Evolutionary conservation across 1,140 invertebrate genomes (phyloP).

Genomic region (Drosophila mauritiana): DNA sequence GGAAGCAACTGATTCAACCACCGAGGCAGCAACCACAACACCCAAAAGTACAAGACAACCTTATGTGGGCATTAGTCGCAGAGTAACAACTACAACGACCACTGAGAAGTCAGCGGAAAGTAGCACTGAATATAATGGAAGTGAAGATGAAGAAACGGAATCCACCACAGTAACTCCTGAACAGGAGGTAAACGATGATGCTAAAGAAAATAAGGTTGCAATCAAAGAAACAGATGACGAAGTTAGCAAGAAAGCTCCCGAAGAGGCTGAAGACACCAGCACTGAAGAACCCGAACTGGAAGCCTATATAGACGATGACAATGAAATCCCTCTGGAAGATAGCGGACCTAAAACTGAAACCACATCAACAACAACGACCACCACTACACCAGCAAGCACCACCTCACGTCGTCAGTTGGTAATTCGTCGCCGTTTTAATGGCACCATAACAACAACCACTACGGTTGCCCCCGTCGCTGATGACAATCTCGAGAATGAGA

Average conservation of each 20-base stretch:
- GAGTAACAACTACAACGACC: constrained; percentile 14
- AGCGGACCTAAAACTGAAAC: not conserved
- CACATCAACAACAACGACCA: not conserved
- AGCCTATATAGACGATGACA: constrained; percentile 31
- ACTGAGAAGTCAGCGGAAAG: constrained; percentile 13
- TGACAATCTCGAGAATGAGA: constrained; percentile 26
- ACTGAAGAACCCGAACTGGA: constrained; percentile 27
- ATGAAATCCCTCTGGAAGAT: constrained; percentile 26
- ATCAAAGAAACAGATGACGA: no score
- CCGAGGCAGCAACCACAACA: not conserved
- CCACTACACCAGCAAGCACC: not conserved
- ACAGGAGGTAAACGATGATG: not conserved
- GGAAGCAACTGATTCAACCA: constrained; percentile 4
- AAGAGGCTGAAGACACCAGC: constrained; percentile 1
- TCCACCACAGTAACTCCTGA: constrained; percentile 2
- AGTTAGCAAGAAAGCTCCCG: not conserved
- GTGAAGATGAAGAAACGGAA: not conserved
- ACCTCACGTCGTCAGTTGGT: constrained; percentile 32
- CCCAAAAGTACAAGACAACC: constrained; percentile 18
- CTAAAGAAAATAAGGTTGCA: not conserved
- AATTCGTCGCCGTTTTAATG: constrained; percentile 44
- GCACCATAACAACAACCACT: constrained; percentile 16
- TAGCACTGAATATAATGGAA: not conserved
- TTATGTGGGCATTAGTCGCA: constrained; percentile 24
- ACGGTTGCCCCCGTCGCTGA: not conserved